These are phyloP conservation scores for Melanargia galathea DNA, from an alignment of 2,888 invertebrate species.

Conservation along the genomic window DNA sequence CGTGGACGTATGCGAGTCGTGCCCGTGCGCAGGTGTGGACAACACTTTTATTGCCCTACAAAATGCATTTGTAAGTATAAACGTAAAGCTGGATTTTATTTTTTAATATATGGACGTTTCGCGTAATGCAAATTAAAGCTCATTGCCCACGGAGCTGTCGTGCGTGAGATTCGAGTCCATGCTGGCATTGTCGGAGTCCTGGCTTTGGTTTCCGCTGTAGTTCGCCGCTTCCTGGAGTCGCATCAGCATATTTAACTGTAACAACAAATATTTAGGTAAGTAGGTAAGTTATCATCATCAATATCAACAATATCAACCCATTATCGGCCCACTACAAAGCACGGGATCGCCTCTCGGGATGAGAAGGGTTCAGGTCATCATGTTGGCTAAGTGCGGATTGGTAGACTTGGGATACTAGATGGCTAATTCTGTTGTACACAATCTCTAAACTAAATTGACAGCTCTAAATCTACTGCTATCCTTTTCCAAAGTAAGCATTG, in stretches of 20 bases:
- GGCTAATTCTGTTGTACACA: no score
- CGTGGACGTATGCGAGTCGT: no score
- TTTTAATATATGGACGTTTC: constrained; percentile 22
- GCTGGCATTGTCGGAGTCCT: constrained; percentile 94
- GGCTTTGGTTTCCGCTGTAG: constrained; percentile 94
- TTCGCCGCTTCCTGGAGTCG: constrained; percentile 97
- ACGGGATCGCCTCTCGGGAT: no score
- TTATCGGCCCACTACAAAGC: no score
- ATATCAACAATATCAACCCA: no score
- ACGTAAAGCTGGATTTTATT: constrained; percentile 9
- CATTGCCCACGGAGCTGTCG: constrained; percentile 84
- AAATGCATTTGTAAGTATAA: constrained; percentile 1
- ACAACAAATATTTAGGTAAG: constrained; percentile 48
- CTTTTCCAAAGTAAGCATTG: no score
- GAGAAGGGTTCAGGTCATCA: no score
- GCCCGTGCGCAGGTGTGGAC: no score
- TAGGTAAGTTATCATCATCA: constrained; percentile 23
- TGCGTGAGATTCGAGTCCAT: constrained; percentile 90
- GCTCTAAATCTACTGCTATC: no score
- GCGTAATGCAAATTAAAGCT: constrained; percentile 69
- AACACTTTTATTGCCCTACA: constrained; percentile 7
- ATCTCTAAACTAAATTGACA: no score
- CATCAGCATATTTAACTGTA: constrained; percentile 96
- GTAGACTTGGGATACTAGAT: no score
- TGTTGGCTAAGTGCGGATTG: no score